These are phyloP conservation scores for Drosophila truncata DNA, from an alignment of 1,140 invertebrate species.

Conservation along the genomic window DNA sequence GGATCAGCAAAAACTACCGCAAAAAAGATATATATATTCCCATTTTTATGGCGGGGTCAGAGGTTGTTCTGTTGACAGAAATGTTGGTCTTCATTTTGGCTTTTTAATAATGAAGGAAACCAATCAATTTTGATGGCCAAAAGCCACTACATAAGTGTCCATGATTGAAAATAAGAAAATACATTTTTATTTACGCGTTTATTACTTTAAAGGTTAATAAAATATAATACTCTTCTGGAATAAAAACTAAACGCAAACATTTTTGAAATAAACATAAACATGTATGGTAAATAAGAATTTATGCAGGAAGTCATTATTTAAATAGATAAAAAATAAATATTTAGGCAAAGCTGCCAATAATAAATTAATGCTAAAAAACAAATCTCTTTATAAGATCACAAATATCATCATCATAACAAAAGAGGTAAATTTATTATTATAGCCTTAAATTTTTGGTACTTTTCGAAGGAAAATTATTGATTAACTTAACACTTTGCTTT, in stretches of 20 bases:
- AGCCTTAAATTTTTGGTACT: background rate
- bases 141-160: slow-evolving; percentile 9
- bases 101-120: slow-evolving; percentile 32
- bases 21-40: background rate
- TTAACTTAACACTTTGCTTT: slow-evolving; percentile 55
- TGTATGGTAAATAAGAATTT: background rate
- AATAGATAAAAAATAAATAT: slow-evolving; percentile 11
- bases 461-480: background rate
- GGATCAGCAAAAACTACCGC: slow-evolving; percentile 31
- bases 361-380: background rate
- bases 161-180: background rate
- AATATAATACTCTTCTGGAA: slow-evolving; percentile 2
- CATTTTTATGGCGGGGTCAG: slow-evolving; percentile 21
- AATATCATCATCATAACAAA: background rate
- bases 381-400: background rate
- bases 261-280: slow-evolving; percentile 5
- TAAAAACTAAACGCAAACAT: background rate
- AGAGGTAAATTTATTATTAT: background rate
- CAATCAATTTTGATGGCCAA: slow-evolving; percentile 37
- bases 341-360: background rate
- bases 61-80: slow-evolving; percentile 30
- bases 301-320: slow-evolving; percentile 19
- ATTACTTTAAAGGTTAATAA: background rate
- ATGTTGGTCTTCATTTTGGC: background rate
- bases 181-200: too few relatives aligned